Percentiles rank a stretch among this genome's conserved stretches.
Conservation (phyloP, 1,140 invertebrate genomes). For the Leptoteleia sp. region DNA sequence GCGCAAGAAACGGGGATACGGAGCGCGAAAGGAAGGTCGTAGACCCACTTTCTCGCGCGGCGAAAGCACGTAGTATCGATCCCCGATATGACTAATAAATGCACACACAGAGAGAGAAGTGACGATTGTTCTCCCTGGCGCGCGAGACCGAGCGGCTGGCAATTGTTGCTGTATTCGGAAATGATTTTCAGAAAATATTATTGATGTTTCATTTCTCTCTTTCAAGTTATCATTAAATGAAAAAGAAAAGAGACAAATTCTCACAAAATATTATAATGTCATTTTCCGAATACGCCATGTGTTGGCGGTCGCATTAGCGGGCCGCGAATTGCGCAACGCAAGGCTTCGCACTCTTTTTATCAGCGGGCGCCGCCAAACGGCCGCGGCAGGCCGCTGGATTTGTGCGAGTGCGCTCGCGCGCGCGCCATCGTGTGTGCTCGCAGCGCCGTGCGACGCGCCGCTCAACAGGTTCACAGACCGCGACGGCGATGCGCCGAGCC, state of each 20-base stretch:
- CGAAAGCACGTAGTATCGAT: slow-evolving; percentile 63
- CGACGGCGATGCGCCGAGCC: slow-evolving; percentile 15
- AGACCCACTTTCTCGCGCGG: slow-evolving; percentile 58
- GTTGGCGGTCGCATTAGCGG: slow-evolving; percentile 18
- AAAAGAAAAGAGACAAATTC: too few species aligned
- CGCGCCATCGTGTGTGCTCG: slow-evolving; percentile 59
- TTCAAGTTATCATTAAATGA: too few species aligned
- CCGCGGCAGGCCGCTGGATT: slow-evolving; percentile 65
- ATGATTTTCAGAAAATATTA: too few species aligned
- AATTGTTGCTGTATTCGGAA: too few species aligned
- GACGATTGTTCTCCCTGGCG: slow-evolving; percentile 32
- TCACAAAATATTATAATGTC: too few species aligned
- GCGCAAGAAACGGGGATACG: slow-evolving; percentile 32
- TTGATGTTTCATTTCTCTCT: too few species aligned
- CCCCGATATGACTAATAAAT: slow-evolving; percentile 49
- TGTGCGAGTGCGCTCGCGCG: slow-evolving; percentile 58
- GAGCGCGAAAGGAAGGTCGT: slow-evolving; percentile 48
- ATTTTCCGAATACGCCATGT: too few species aligned
- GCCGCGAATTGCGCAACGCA: slow-evolving; percentile 58
- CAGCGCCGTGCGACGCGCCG: slow-evolving; percentile 67
- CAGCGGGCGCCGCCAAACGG: slow-evolving; percentile 7
- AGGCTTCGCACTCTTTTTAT: slow-evolving; percentile 53
- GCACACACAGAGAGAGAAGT: slow-evolving; percentile 40
- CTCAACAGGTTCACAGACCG: slow-evolving; percentile 72
- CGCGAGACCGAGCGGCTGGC: too few species aligned